Evolutionary conservation across 1,140 invertebrate species (phyloP), one percentile per base, ranked within the genome.

Genomic region (Formica exsecta): DNA sequence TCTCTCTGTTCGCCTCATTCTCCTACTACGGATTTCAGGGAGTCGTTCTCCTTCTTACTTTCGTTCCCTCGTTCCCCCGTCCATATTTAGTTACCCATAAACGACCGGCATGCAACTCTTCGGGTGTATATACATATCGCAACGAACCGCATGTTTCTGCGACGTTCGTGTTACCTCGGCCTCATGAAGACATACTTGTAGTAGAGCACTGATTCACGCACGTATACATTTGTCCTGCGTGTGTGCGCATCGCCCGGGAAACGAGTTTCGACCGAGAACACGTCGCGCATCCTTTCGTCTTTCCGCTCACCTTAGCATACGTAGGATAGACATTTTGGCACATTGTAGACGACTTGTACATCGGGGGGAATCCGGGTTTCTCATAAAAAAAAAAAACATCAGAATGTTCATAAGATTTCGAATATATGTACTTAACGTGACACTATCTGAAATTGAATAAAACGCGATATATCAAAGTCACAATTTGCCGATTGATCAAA

Each of bases 41-140:
- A 74, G 68, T 61, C 48, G 54, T 70, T 77, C 41, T 75, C 73
- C 73, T 64, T 66, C 73, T 76, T 76, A 54, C 73, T 65, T 74
- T 25, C 71, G 59, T 65, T 64, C 59, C 48, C 22, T 41, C 61
- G 19, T 25, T 22, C 59, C 57, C 32, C 8, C 68, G 13, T 25
- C 71, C 59, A 36, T 85, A 74, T 76, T 85, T 76, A 75, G 74
- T 77, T 81, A 57, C 75, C 57, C 48, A 51, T 68, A 86, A 86
- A 83, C 64, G 32, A 68, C 62, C 32, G 62, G 83, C 83, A 76
- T 64, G 87, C 75, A 86, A 86, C 61, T 70, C 51, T 51, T 80
- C 64, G 54, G 29, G 64, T 89, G 57, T 74, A 86, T 77, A 86
- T 77, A 68, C 71, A 77, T 86, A 83, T 83, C 68, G 73, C 71